Percentiles rank a stretch among this genome's conserved stretches.
Conservation (phyloP, 2,113 vertebrate species). For the Chloebia gouldiae region DNA sequence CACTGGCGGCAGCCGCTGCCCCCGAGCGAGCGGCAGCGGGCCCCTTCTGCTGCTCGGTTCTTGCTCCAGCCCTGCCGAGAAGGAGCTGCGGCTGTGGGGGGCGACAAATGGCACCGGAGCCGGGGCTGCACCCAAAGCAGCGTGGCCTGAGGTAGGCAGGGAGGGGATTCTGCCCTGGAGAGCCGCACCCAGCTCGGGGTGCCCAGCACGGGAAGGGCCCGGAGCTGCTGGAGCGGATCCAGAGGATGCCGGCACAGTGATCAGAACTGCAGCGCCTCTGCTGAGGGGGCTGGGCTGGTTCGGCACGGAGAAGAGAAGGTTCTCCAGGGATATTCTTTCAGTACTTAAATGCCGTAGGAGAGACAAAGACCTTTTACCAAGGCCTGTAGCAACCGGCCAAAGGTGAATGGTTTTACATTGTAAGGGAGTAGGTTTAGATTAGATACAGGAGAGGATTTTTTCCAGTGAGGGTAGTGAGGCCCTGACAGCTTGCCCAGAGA, state of each 20-base stretch:
- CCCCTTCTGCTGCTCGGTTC: accelerated
- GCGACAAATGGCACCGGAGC: accelerated
- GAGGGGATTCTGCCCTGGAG: accelerated
- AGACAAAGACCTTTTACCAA: neutral
- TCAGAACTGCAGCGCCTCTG: neutral
- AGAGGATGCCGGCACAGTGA: accelerated
- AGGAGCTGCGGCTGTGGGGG: accelerated
- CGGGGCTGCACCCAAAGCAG: accelerated
- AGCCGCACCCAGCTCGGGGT: accelerated
- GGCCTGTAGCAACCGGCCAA: neutral
- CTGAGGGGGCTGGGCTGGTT: neutral
- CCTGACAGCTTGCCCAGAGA: neutral
- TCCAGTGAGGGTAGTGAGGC: neutral
- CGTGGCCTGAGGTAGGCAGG: accelerated
- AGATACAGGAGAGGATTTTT: neutral
- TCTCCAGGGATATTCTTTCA: accelerated
- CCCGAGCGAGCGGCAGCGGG: neutral
- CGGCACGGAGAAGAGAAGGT: neutral
- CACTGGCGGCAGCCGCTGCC: accelerated
- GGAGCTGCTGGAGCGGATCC: accelerated
- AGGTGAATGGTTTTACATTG: neutral
- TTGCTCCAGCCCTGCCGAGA: too few species aligned
- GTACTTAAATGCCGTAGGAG: neutral
- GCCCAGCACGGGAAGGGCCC: accelerated
- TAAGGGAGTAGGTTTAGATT: neutral